phyloP scores from a whole-genome alignment of 2,113 vertebrate species.

The Xenopus laevis region DNA sequence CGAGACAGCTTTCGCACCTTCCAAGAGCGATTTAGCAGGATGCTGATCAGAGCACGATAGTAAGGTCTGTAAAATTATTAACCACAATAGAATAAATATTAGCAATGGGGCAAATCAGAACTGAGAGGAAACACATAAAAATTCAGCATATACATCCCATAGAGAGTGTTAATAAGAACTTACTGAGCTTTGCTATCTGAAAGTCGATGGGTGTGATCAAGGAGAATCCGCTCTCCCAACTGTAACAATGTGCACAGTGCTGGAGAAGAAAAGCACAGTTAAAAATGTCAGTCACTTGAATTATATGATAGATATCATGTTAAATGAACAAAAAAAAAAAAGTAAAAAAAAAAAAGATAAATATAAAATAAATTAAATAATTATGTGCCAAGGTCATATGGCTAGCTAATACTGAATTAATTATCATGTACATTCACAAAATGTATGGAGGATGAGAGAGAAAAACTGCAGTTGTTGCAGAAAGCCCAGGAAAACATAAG shows the following conservation, averaged over 20 bases:
- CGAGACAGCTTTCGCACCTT: slow-evolving; percentile 82
- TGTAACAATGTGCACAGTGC: slow-evolving; percentile 77
- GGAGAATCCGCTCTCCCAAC: slow-evolving; percentile 85
- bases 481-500: too few species aligned
- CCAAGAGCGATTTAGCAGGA: slow-evolving; percentile 83
- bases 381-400: too few species aligned
- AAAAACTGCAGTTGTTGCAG: too few species aligned
- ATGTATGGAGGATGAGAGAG: too few species aligned
- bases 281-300: too few species aligned
- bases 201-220: slow-evolving; percentile 83
- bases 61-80: slow-evolving; percentile 73
- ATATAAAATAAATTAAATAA: too few species aligned
- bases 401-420: too few species aligned
- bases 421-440: too few species aligned
- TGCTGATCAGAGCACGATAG: slow-evolving; percentile 71
- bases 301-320: too few species aligned
- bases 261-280: slow-evolving; percentile 40
- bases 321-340: too few species aligned
- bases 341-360: too few species aligned
- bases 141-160: not conserved
- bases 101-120: slow-evolving; percentile 7
- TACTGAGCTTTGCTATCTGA: slow-evolving; percentile 84
- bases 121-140: not conserved
- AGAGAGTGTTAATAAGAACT: slow-evolving; percentile 50
- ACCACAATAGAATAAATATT: slow-evolving; percentile 15